These are phyloP conservation scores for Acromyrmex heyeri DNA, from an alignment of 1,140 invertebrate species.

Conservation along the genomic window DNA sequence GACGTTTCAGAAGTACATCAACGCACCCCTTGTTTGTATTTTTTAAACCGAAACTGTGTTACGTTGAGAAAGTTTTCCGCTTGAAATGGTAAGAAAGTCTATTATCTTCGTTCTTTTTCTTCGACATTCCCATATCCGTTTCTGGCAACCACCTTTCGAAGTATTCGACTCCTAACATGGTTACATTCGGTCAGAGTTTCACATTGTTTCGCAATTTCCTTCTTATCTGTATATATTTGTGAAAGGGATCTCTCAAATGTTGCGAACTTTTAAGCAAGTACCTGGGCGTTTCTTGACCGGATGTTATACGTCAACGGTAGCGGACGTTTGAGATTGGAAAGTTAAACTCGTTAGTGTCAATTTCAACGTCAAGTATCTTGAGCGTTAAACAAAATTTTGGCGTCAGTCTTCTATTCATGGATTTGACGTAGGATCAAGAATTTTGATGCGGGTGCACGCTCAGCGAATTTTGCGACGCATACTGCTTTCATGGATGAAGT, in stretches of 20 bases:
- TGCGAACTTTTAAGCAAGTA: constrained; percentile 27
- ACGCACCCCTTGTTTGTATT: constrained; percentile 34
- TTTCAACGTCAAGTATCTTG: neutral
- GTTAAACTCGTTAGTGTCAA: neutral
- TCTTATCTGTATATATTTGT: constrained; percentile 26
- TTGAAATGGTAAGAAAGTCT: constrained; percentile 67
- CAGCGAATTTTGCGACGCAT: neutral
- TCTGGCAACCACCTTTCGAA: constrained; percentile 30
- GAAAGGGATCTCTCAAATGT: constrained; percentile 19
- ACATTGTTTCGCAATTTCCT: constrained; percentile 52
- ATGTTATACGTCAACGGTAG: neutral
- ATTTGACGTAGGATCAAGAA: too few species aligned
- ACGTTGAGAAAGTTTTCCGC: constrained; percentile 59
- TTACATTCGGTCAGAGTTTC: constrained; percentile 52
- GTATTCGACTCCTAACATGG: constrained; percentile 60
- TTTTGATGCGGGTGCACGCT: neutral
- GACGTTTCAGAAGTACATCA: neutral
- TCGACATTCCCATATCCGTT: constrained; percentile 13
- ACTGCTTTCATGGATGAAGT: constrained; percentile 53
- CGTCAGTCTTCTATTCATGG: constrained; percentile 1
- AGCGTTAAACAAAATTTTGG: neutral
- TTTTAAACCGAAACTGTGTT: constrained; percentile 36
- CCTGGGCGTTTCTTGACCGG: neutral
- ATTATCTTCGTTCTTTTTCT: constrained; percentile 54
- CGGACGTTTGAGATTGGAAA: constrained; percentile 9